Base-by-base conservation (phyloP, 2,797 vertebrate genomes). In the Allobates femoralis region DNA sequence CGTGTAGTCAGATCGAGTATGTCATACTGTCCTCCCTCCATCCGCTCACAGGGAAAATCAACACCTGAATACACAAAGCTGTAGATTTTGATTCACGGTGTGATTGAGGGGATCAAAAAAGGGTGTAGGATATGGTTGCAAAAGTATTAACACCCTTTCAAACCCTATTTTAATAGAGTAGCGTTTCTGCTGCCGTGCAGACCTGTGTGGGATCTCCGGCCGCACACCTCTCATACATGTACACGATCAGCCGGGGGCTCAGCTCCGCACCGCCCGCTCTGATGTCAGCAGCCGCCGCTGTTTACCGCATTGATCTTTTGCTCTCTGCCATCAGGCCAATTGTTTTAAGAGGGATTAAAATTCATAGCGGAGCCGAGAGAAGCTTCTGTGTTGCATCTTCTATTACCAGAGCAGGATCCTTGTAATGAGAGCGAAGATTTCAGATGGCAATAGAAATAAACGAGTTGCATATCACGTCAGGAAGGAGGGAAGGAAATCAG, bases 371-470 rank as follows among this genome's bases (percentile, higher is more conserved):
- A 87, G 86, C 85, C 62, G 84, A 77, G 41, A 23, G n/a, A 82
- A 73, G 5, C 69, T 85, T 84, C 64, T 53, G 66, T 88, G 62
- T 90, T 69, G 18, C 71, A 58, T 86, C 78, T 53, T 84, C 83
- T 84, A 87, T 87, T 76, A 87, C 82, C 12, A 56, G 16, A 50
- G 89, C 79, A 41, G 28, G 85, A 55, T 19, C 77, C 86, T 90
- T 90, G 82, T 84, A 87, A 87, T 23, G 76, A 84, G 51, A 90
- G 83, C 60, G 90, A 83, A 87, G 90, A 90, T 89, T 92, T 92
- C 91, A 91, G 89, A 89, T 74, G 87, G 79, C 87, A 90, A 84
- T 85, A 89, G 56, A 89, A 88, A 82, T 90, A 90, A 91, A 89
- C 86, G 86, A 87, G 82, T 84, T 84, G 82, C 82, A 87, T 87